Base-by-base conservation (phyloP, 2,888 invertebrate species). In the Cheilosia vulpina region DNA sequence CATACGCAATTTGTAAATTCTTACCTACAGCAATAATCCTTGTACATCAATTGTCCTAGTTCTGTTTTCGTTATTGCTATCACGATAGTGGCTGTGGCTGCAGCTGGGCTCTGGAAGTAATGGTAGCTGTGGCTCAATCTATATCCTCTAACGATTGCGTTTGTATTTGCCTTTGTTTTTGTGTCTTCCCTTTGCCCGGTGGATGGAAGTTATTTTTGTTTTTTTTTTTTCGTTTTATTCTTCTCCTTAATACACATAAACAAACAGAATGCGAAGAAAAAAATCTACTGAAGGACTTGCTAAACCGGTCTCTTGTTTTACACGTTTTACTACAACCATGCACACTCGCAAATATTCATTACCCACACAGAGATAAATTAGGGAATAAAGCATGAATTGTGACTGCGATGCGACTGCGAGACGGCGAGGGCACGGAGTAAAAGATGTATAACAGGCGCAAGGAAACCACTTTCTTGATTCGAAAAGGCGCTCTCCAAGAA, bases 11-110 rank as follows among this genome's bases (percentile, higher is more conserved):
- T 71, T 65, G 63, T 58, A 65, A 71, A 63, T 78, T 65, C 71
- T 65, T 71, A 78, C 78, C 71, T 78, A 71, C 71, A 71, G 63
- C 78, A 71, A 78, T 71, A 78, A 71, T 78, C 78, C 78, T 71
- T 65, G 50, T 58, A 71, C 78, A 71, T 78, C 78, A 71, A 78
- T 77, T 68, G 77, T 62, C 62, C 68, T 68, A 77, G 60, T 77
- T 68, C 58, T 58, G n/a, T 68, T 68, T 15, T 41, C 60, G 50
- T 41, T 58, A 19, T 19, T 60, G 21, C 50, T 13, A 5, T 9
- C 27, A 27, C 7, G 27, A 27, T 1, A 27, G 6, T 27, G 6
- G 27, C 27, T 1, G 17, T 45, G 34, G 24, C 24, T 15, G 50
- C 45, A 3, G 43, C 13, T 62, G 41, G 17, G 5, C 17, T 66